Base-by-base conservation (phyloP, 2,797 vertebrate genomes). In the Malacoraja senta region DNA sequence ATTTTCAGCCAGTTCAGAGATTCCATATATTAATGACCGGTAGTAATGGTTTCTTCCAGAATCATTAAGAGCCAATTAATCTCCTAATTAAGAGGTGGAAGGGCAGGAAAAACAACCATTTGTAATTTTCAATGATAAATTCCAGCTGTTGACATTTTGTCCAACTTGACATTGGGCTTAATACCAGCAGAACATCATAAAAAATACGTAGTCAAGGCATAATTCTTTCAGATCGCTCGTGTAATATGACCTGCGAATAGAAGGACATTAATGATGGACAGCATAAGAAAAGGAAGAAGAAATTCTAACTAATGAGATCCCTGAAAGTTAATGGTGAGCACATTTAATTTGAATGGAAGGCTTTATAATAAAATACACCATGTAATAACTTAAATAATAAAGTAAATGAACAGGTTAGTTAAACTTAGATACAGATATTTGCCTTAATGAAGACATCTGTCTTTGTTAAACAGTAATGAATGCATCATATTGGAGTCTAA, bases 21-120 rank as follows among this genome's bases (percentile, higher is more conserved):
- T 76, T 88, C 63, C 63, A 68, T 19, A 68, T 71, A 92, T 92
- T 92, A 92, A 74, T 92, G 38, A 92, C 90, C 71, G 4, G 83
- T 61, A 61, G 90, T 92, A 92, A 92, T 92, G 35, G 32, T 76
- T 92, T 76, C 90, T 92, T 72, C 71, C 90, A 92, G 90, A 92
- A 92, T 92, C 38, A 92, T 92, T 92, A 76, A 92, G 90, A n/a
- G 71, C 90, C 38, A 92, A 92, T 92, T 92, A 92, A 76, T 92
- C 90, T 92, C 90, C 44, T 29, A 72, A 76, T 92, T 92, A 92
- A 76, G 71, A 74, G 68, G 90, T 91, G 68, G 90, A 92, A 92
- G 90, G 38, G 71, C 90, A 92, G 90, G 26, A 92, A 92, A 92
- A 92, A 92, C 90, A 92, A 92, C 24, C 90, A 76, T 38, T 58